Percentiles rank a stretch among this genome's conserved stretches.
phyloP scores from a whole-genome alignment of 2,888 invertebrate genomes.

The Drosophila silvestris region DNA sequence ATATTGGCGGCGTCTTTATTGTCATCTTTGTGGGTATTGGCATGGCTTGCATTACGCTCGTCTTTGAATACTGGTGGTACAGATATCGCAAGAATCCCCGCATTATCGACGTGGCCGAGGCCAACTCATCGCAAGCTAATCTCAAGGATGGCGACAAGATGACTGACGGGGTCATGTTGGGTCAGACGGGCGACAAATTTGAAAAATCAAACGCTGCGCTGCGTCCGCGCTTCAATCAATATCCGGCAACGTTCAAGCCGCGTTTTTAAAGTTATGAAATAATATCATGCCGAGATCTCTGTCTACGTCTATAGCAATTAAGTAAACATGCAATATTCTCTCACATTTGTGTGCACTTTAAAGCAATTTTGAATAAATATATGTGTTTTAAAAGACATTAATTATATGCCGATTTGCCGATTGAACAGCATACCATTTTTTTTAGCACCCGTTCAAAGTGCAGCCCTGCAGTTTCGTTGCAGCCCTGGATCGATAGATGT shows the following conservation, averaged over 20 bases:
- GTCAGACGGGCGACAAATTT: constrained; percentile 81
- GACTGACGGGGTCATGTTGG: constrained; percentile 81
- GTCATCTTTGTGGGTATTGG: constrained; percentile 98
- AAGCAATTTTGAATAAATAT: constrained; percentile 35
- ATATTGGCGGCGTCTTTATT: constrained; percentile 99
- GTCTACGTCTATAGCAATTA: constrained; percentile 64
- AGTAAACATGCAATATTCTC: constrained; percentile 23
- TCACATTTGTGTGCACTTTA: constrained; percentile 57
- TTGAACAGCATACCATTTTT: neutral
- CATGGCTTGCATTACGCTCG: constrained; percentile 94
- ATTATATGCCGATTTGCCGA: neutral
- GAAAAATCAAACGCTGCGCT: constrained; percentile 82
- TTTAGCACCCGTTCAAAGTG: neutral
- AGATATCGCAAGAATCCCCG: constrained; percentile 89
- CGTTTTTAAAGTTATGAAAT: constrained; percentile 72
- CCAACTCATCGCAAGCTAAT: constrained; percentile 43
- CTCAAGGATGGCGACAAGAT: constrained; percentile 76
- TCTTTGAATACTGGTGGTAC: constrained; percentile 98
- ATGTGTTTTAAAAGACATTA: neutral
- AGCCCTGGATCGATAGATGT: constrained; percentile 34
- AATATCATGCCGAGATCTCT: constrained; percentile 27
- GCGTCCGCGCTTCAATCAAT: constrained; percentile 83
- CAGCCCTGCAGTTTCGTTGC: neutral
- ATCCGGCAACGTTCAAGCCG: constrained; percentile 82
- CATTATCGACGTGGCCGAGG: constrained; percentile 88